Base-by-base conservation (phyloP, 2,113 vertebrate species). In the Tinamus guttatus region DNA sequence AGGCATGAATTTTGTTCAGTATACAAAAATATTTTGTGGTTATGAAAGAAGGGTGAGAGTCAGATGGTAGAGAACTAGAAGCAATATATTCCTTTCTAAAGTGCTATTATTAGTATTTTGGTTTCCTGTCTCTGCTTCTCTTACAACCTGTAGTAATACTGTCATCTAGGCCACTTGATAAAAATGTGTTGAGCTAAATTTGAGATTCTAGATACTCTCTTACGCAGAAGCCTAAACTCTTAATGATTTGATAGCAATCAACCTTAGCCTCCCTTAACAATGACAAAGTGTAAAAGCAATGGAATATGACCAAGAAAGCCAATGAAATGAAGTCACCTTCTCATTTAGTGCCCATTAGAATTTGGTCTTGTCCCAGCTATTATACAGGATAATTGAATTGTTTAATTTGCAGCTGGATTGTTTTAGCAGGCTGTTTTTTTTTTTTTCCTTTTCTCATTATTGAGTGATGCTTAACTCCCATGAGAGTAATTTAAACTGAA, bases 401-500 rank as follows among this genome's bases (percentile, higher is more conserved):
- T 83, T 96, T 95, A 92, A 95, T 96, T 90, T 97, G 41, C 75
- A 93, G 47, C 73, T 96, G 91, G 63, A 63, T 93, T 95, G 54
- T 97, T 96, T 94, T 82, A 97, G 81, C 28, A 82, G 54, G 2
- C 1, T 22, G 13, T 79, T 96, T 75, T 80, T 93, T 40, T 77
- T n/a, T 87, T 80, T 80, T 93, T 40, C 79, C n/a, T 87, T 89
- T 34, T 58, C 34, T 96, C 82, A 78, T 93, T 97, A 95, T 49
- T 54, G 59, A 96, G 69, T 96, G 90, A 96, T 89, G 84, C 81
- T 97, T 93, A 94, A 94, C 54, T 97, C 81, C 62, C 43, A 11
- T 81, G 95, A 93, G 76, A 91, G 70, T 75, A 95, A 97, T 97
- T 96, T 94, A 93, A 96, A 95, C 77, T 49, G 79, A 93, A 97